Evolutionary conservation across 1,140 invertebrate species (phyloP).

Genomic region (Hestina assimilis): DNA sequence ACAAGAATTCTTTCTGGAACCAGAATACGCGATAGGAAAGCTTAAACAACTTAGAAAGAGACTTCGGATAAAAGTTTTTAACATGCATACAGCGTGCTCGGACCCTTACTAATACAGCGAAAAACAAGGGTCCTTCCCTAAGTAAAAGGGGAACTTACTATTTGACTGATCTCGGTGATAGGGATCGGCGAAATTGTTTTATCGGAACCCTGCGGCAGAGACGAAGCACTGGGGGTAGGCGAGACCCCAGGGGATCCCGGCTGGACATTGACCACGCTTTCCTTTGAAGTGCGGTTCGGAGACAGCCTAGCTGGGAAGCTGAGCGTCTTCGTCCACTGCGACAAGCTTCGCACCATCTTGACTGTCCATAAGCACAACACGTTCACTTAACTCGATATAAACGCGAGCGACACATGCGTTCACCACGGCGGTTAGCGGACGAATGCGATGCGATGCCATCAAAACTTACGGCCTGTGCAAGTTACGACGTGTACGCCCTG

Average conservation of each 20-base stretch:
- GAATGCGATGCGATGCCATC: slow-evolving; percentile 54
- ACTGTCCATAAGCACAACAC: slow-evolving; percentile 65
- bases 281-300: slow-evolving; percentile 86
- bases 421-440: slow-evolving; percentile 47
- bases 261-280: slow-evolving; percentile 80
- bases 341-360: slow-evolving; percentile 89
- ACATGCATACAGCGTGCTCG: slow-evolving; percentile 17
- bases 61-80: background rate
- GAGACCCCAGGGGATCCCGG: slow-evolving; percentile 69
- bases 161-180: slow-evolving; percentile 82
- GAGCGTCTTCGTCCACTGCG: slow-evolving; percentile 92
- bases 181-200: slow-evolving; percentile 77
- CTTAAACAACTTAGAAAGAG: slow-evolving; percentile 2
- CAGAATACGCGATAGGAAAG: slow-evolving; percentile 12
- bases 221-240: slow-evolving; percentile 74
- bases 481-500: slow-evolving; percentile 48
- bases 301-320: slow-evolving; percentile 90
- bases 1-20: slow-evolving; percentile 18
- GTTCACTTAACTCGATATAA: slow-evolving; percentile 55
- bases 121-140: slow-evolving; percentile 27
- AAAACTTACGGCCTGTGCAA: slow-evolving; percentile 52
- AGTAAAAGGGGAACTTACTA: slow-evolving; percentile 74
- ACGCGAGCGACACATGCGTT: slow-evolving; percentile 53
- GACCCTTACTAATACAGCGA: slow-evolving; percentile 18
- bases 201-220: slow-evolving; percentile 72